Base-by-base conservation (phyloP, 2,797 vertebrate genomes). In the Sorex maritimensis region DNA sequence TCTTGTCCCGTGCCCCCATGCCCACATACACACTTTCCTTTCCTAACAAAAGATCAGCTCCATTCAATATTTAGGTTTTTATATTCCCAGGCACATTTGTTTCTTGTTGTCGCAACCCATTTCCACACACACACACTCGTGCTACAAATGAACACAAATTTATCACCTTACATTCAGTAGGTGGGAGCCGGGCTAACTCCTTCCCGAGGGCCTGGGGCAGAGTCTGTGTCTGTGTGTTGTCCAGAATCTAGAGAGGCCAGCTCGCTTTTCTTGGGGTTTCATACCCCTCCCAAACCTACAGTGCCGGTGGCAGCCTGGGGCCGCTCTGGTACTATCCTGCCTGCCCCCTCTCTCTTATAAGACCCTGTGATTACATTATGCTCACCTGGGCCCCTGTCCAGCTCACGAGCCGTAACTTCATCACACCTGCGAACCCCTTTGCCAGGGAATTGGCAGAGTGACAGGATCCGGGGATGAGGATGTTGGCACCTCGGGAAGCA, bases 31-130 rank as follows among this genome's bases (percentile, higher is more conserved):
- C 24, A 46, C 15, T 12, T 81, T 69, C 26, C 65, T 5, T 77
- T 81, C n/a, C 30, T 65, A 34, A 41, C 28, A 85, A 9, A 61
- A 92, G 21, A 89, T 61, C 52, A 79, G 58, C 79, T 73, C 77
- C 14, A 23, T 67, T 74, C 24, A 46, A 21, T 72, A 11, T n/a
- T 58, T 19, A 34, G 4, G 0, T 6, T 78, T 92, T 92, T 38
- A 46, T 19, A 41, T 55, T 24, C 26, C 14, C 52, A 19, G 21
- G 9, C 46, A 2, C 38, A 15, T 11, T 49, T 5, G 6, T 73
- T 83, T 91, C 38, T 19, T 68, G 23, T 49, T 30, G 19, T 3
- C 38, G 1, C 21, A 55, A 55, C 13, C 63, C 49, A 41, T 34
- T 4, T 14, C 12, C 38, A 77, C 9, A 30, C 41, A 77, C 9